phyloP scores from a whole-genome alignment of 2,113 vertebrate species.

The Circaetus gallicus region DNA sequence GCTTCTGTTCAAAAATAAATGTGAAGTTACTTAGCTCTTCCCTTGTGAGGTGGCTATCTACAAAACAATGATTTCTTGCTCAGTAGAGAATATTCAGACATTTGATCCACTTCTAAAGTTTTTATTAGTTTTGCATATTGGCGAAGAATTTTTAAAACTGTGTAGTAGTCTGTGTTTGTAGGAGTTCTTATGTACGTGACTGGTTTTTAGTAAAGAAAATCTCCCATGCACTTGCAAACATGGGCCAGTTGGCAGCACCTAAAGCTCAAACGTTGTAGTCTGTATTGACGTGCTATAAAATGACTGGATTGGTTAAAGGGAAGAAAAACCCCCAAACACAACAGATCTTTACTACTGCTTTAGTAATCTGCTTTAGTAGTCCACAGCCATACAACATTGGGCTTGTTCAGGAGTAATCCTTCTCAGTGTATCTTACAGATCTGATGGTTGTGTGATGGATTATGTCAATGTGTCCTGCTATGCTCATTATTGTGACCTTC shows the following conservation, averaged over 20 bases:
- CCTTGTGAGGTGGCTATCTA: not conserved
- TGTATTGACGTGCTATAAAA: not conserved
- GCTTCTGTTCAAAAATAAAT: not conserved
- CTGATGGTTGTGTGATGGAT: not conserved
- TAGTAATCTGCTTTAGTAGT: not conserved
- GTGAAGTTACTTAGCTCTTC: not conserved
- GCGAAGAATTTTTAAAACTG: not conserved
- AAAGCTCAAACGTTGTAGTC: not conserved
- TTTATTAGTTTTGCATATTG: not conserved
- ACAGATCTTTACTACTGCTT: not conserved
- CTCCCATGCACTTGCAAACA: not conserved
- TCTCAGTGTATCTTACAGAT: not conserved
- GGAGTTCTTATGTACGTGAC: not conserved
- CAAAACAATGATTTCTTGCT: not conserved
- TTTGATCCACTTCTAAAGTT: not conserved
- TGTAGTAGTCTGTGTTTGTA: not conserved
- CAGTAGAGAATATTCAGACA: not conserved
- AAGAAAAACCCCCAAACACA: not conserved
- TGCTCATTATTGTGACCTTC: not conserved
- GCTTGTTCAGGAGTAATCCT: not conserved
- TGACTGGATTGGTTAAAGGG: not conserved
- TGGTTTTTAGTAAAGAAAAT: not conserved
- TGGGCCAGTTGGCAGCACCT: not conserved
- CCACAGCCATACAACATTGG: not conserved
- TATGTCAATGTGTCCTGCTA: not conserved